Evolutionary conservation across 2,888 invertebrate species (phyloP), one percentile per base, ranked within the genome.

Genomic region (Morpho helenor): DNA sequence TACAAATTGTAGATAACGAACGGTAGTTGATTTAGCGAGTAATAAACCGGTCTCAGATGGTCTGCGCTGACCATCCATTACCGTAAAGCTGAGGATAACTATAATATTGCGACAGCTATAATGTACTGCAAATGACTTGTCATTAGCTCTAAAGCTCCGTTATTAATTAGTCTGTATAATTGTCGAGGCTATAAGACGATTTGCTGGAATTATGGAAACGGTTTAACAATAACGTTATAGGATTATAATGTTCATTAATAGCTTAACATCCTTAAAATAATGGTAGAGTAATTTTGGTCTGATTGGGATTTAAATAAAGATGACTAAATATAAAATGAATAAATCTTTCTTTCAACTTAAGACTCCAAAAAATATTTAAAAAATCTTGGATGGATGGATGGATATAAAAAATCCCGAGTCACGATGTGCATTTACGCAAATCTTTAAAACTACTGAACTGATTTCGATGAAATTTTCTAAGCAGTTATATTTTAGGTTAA

Each of bases 121-220:
- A 87, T 87, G 77, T 78, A 82, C 80, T 80, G 83, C 80, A 81
- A 86, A 87, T 86, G 79, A 82, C 84, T 81, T 77, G 81, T 82
- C 82, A 82, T 85, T 87, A 84, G 69, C 67, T 72, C 63, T 70
- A 70, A 68, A 78, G 71, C 76, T 73, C 68, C 59, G 73, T 74
- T 77, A 85, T 85, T 83, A 83, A 77, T 81, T 78, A 67, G 60
- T 56, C 60, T 55, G 63, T 67, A 64, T 65, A 67, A 67, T 68
- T 59, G 60, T 61, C 56, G 59, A 56, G 59, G 57, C 56, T 59
- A 57, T 60, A 52, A 60, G 49, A 52, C 59, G 53, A 61, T 61
- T 63, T 60, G 53, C 48, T 59, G 31, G 49, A 61, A 59, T 59
- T 59, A 49, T 53, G 51, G 44, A 31, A 56, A 52, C 45, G 41